phyloP scores from a whole-genome alignment of 2,113 vertebrate genomes.

The Bos indicus region DNA sequence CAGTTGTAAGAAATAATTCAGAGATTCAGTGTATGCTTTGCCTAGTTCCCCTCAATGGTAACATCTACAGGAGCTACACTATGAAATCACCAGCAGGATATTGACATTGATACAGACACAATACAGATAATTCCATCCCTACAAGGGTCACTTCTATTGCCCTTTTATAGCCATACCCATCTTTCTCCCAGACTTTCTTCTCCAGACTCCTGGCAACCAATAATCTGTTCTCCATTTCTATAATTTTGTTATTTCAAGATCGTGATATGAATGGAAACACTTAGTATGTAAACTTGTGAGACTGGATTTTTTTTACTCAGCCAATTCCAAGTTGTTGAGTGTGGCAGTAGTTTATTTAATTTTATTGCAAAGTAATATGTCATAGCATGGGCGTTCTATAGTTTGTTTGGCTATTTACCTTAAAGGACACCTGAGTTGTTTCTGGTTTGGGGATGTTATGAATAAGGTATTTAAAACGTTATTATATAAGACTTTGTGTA shows the following conservation, averaged over 20 bases:
- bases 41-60: background rate
- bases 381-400: background rate
- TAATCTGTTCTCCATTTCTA: background rate
- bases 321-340: background rate
- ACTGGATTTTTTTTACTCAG: background rate
- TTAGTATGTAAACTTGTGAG: background rate
- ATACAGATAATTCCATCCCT: background rate
- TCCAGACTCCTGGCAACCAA: background rate
- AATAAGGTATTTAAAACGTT: background rate
- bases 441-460: background rate
- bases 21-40: background rate
- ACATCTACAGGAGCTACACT: background rate
- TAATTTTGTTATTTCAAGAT: background rate
- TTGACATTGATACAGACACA: background rate
- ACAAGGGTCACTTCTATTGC: background rate
- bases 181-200: background rate
- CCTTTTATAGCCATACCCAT: background rate
- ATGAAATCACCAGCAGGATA: background rate
- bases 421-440: background rate
- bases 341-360: background rate
- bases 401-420: background rate
- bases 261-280: background rate
- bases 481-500: background rate
- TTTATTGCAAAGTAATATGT: background rate
- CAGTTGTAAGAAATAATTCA: background rate